Percentiles rank a stretch among this genome's conserved stretches.
phyloP scores from a whole-genome alignment of 2,113 vertebrate species.

The Erythrocebus patas region DNA sequence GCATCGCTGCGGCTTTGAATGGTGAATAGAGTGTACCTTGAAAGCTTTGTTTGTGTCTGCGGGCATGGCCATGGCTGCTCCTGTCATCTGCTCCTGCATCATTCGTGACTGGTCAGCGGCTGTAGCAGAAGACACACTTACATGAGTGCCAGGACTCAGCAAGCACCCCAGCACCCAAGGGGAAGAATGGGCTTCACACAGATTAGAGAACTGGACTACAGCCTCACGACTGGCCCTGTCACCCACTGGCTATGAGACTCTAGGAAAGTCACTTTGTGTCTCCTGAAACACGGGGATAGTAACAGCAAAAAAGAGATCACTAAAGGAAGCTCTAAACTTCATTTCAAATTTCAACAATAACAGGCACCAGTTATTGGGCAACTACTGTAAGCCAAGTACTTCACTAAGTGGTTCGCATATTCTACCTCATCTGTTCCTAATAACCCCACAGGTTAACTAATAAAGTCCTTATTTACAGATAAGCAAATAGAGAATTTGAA shows the following conservation, averaged over 20 bases:
- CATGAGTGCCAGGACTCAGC: not conserved
- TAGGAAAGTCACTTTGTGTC: not conserved
- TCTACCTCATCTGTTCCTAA: not conserved
- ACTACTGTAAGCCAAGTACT: not conserved
- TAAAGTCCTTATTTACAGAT: not conserved
- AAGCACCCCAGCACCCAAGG: not conserved
- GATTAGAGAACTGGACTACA: not conserved
- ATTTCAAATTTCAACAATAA: not conserved
- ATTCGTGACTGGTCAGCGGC: conserved; percentile 97
- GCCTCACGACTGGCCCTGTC: not conserved
- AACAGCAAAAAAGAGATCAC: not conserved
- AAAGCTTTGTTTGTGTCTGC: conserved; percentile 99
- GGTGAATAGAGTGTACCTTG: conserved; percentile 85
- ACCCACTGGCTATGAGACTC: not conserved
- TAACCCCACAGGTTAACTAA: not conserved
- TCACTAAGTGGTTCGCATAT: not conserved
- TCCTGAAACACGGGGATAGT: not conserved
- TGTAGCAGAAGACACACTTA: conserved; percentile 59
- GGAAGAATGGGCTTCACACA: not conserved
- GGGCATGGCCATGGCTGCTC: conserved; percentile 98
- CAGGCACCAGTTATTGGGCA: not conserved
- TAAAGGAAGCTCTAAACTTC: not conserved
- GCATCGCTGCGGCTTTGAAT: not conserved
- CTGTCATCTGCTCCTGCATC: conserved; percentile 99
- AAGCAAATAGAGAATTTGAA: not conserved